phyloP scores from a whole-genome alignment of 2,888 invertebrate species.

The Scaptomyza cyrtandrae region DNA sequence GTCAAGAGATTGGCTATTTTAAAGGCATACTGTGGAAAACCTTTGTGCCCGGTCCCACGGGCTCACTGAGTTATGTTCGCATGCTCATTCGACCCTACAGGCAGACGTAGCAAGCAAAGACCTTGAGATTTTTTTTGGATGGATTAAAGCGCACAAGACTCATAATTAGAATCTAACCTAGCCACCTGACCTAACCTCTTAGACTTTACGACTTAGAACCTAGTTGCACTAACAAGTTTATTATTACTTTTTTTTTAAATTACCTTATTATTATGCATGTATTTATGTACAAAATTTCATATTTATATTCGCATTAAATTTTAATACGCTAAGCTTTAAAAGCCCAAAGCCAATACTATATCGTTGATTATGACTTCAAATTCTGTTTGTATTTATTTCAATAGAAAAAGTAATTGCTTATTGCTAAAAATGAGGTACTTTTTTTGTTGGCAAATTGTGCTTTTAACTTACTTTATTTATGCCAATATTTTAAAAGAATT shows the following conservation, averaged over 20 bases:
- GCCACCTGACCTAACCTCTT: neutral
- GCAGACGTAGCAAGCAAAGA: neutral
- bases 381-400: neutral
- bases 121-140: neutral
- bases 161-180: slow-evolving; percentile 9
- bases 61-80: slow-evolving; percentile 59
- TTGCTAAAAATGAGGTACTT: neutral
- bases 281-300: neutral
- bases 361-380: neutral
- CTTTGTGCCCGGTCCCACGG: slow-evolving; percentile 60
- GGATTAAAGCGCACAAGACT: neutral
- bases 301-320: slow-evolving; percentile 2
- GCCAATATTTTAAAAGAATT: no score
- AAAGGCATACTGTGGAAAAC: slow-evolving; percentile 67
- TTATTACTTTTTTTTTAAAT: neutral
- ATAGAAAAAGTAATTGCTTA: neutral
- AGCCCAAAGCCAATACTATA: neutral
- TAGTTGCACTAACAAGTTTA: neutral
- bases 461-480: neutral
- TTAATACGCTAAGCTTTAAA: neutral
- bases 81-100: slow-evolving; percentile 59
- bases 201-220: neutral
- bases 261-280: neutral
- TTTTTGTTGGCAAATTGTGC: neutral
- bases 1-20: slow-evolving; percentile 45